Conservation (phyloP, 2,888 invertebrate species). For the Chouioia cunea region DNA sequence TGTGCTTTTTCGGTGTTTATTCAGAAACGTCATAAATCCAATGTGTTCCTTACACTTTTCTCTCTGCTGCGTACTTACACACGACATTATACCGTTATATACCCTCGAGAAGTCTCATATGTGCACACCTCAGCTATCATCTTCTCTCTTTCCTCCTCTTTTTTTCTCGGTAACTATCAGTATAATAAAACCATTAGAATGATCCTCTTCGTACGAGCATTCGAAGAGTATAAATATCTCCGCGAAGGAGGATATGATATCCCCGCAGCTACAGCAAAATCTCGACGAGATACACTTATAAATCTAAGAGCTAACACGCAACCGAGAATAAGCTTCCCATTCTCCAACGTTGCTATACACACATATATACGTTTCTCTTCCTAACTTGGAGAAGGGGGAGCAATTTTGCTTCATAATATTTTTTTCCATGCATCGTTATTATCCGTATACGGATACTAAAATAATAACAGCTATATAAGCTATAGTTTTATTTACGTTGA, state of each 20-base stretch:
- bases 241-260: constrained; percentile 37
- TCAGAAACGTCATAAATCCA: constrained; percentile 45
- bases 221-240: constrained; percentile 68
- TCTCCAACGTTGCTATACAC: too few species aligned
- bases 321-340: too few species aligned
- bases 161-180: constrained; percentile 55
- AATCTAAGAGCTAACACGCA: too few species aligned
- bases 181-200: constrained; percentile 69
- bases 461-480: too few species aligned
- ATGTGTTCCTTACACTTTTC: constrained; percentile 17
- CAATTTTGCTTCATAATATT: too few species aligned
- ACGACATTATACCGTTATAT: background rate
- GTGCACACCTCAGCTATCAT: background rate
- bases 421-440: too few species aligned
- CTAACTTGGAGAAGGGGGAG: too few species aligned
- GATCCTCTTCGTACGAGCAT: constrained; percentile 67
- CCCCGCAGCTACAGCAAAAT: background rate
- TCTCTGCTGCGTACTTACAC: background rate
- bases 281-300: too few species aligned
- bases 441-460: too few species aligned
- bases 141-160: background rate
- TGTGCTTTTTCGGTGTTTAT: constrained; percentile 42
- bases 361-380: too few species aligned
- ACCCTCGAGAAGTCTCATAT: background rate
- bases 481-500: too few species aligned